Evolutionary conservation across 2,888 invertebrate genomes (phyloP).

Genomic region (Polyommatus icarus): DNA sequence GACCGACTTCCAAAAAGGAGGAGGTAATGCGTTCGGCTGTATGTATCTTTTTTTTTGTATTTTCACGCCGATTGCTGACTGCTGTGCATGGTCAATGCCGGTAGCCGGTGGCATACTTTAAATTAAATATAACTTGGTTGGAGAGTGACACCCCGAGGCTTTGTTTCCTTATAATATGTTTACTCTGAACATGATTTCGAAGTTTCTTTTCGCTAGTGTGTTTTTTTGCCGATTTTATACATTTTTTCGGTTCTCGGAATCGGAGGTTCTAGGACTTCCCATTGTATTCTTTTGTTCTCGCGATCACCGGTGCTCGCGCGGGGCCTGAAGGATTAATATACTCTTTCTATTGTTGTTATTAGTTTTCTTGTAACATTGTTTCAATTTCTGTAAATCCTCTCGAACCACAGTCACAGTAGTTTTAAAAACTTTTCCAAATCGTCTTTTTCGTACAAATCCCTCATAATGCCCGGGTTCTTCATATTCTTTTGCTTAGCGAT

Average conservation of each 20-base stretch:
- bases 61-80: too few species aligned
- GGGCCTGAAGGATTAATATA: not conserved
- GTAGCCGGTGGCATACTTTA: conserved; percentile 39
- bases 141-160: conserved; percentile 66
- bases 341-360: conserved; percentile 34
- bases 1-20: too few species aligned
- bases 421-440: conserved; percentile 35
- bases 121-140: conserved; percentile 63
- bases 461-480: conserved; percentile 17
- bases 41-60: too few species aligned
- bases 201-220: conserved; percentile 60
- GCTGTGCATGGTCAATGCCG: too few species aligned
- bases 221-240: conserved; percentile 65
- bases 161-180: conserved; percentile 57
- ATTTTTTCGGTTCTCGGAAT: conserved; percentile 47
- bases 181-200: conserved; percentile 59
- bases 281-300: too few species aligned
- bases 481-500: conserved; percentile 40
- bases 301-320: too few species aligned
- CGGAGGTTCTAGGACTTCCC: too few species aligned
- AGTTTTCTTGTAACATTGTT: conserved; percentile 41
- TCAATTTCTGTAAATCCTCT: conserved; percentile 52
- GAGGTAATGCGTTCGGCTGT: too few species aligned
- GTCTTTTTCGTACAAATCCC: conserved; percentile 28
- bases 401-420: conserved; percentile 50